Percentiles rank a stretch among this genome's conserved stretches.
phyloP scores from a whole-genome alignment of 2,888 invertebrate genomes.

The Troglohyphantes excavatus region DNA sequence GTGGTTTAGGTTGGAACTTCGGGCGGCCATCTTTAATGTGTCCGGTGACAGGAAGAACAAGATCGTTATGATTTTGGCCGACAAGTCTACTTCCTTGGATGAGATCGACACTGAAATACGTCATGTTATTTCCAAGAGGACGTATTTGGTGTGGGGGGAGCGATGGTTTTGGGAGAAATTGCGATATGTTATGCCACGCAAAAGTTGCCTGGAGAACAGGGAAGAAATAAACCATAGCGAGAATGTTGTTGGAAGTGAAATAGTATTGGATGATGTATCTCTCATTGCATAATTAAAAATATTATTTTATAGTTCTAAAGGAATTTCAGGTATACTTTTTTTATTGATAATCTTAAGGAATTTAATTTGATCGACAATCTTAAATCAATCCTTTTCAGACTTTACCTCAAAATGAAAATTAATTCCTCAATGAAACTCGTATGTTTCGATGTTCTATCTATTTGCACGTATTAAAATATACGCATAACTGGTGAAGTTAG shows the following conservation, averaged over 20 bases:
- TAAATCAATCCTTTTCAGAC: too few species aligned
- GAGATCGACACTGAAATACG: conserved; percentile 80
- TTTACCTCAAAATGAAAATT: too few species aligned
- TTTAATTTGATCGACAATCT: too few species aligned
- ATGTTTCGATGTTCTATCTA: too few species aligned
- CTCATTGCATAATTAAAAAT: too few species aligned
- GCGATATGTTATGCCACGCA: conserved; percentile 80
- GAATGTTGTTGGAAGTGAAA: conserved; percentile 11
- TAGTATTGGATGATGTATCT: conserved; percentile 9
- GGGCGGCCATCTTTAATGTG: conserved; percentile 80
- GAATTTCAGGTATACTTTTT: too few species aligned
- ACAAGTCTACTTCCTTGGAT: conserved; percentile 79
- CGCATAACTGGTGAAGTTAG: too few species aligned
- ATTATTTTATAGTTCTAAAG: too few species aligned
- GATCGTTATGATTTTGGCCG: conserved; percentile 80
- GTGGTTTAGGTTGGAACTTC: conserved; percentile 80
- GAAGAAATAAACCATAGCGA: background rate
- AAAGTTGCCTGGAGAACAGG: conserved; percentile 7
- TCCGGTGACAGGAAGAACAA: conserved; percentile 80
- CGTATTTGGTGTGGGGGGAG: conserved; percentile 80
- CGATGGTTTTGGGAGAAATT: conserved; percentile 81
- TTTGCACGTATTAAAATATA: too few species aligned
- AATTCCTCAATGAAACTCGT: too few species aligned
- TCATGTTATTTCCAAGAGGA: conserved; percentile 80
- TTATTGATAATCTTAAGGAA: too few species aligned